phyloP scores from a whole-genome alignment of 2,797 vertebrate genomes.

The Neostethus bicornis region DNA sequence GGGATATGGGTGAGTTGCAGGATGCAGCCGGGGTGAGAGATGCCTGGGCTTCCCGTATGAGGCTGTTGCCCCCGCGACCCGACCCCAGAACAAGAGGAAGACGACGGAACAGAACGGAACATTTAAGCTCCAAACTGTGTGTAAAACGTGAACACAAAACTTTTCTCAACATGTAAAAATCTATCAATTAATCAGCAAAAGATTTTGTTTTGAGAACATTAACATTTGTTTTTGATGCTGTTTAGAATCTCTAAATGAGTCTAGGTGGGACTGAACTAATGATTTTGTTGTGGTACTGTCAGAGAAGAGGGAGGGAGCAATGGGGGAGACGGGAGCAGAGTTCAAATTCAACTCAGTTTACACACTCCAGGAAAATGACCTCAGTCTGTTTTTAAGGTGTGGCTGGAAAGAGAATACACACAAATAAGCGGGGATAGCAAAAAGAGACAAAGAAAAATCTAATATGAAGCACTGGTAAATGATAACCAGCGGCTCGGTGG shows the following conservation, averaged over 20 bases:
- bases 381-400: slow-evolving; percentile 74
- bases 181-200: too few species aligned
- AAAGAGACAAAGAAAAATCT: slow-evolving; percentile 15
- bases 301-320: slow-evolving; percentile 15
- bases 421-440: slow-evolving; percentile 17
- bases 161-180: too few species aligned
- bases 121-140: too few species aligned
- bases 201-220: too few species aligned
- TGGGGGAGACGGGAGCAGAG: slow-evolving; percentile 22
- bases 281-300: background rate
- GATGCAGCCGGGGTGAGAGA: too few species aligned
- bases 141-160: too few species aligned
- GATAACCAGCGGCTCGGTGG: slow-evolving; percentile 16
- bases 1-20: too few species aligned
- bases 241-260: background rate
- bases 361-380: slow-evolving; percentile 70
- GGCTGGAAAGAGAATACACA: slow-evolving; percentile 51
- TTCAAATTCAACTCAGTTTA: slow-evolving; percentile 62
- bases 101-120: too few species aligned
- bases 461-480: slow-evolving; percentile 30
- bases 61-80: too few species aligned
- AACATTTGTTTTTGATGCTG: too few species aligned
- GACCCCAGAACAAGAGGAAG: too few species aligned
- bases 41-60: too few species aligned
- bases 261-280: background rate